These are phyloP conservation scores for Oncorhynchus gorbuscha DNA, from an alignment of 2,113 vertebrate species.

Conservation along the genomic window DNA sequence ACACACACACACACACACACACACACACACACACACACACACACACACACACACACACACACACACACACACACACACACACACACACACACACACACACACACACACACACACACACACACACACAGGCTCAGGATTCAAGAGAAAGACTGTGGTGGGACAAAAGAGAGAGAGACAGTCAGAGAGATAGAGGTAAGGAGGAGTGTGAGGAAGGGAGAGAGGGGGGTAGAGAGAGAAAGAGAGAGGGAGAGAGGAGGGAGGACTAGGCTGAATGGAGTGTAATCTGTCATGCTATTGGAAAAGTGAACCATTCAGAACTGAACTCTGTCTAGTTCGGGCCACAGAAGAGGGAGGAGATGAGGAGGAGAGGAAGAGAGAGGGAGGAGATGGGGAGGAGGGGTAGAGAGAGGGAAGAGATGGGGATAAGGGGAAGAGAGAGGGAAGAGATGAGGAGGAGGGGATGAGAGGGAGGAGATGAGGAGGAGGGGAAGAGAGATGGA, in stretches of 20 bases:
- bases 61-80: slow-evolving; percentile 15
- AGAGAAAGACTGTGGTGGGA: background rate
- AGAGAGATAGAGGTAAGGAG: slow-evolving; percentile 13
- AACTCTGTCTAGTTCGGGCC: slow-evolving; percentile 39
- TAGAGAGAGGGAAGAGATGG: too few species aligned
- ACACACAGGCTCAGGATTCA: slow-evolving; percentile 2
- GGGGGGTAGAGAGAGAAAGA: background rate
- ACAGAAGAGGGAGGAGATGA: slow-evolving; percentile 18
- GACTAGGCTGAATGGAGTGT: background rate
- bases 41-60: slow-evolving; percentile 10
- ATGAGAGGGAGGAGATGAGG: too few species aligned
- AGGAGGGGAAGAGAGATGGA: too few species aligned
- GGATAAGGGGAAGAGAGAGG: too few species aligned
- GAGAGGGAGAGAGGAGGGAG: background rate
- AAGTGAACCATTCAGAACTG: slow-evolving; percentile 34
- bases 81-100: slow-evolving; percentile 17
- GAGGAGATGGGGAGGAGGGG: too few species aligned
- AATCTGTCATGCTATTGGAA: slow-evolving; percentile 34
- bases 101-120: slow-evolving; percentile 10
- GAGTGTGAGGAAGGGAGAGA: slow-evolving; percentile 17
- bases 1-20: slow-evolving; percentile 18
- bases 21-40: slow-evolving; percentile 17
- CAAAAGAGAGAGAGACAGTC: slow-evolving; percentile 19
- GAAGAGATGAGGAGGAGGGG: too few species aligned
- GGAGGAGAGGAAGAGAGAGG: background rate